These are phyloP conservation scores for Microcebus griseorufus DNA, from an alignment of 2,113 vertebrate species.

Conservation along the genomic window DNA sequence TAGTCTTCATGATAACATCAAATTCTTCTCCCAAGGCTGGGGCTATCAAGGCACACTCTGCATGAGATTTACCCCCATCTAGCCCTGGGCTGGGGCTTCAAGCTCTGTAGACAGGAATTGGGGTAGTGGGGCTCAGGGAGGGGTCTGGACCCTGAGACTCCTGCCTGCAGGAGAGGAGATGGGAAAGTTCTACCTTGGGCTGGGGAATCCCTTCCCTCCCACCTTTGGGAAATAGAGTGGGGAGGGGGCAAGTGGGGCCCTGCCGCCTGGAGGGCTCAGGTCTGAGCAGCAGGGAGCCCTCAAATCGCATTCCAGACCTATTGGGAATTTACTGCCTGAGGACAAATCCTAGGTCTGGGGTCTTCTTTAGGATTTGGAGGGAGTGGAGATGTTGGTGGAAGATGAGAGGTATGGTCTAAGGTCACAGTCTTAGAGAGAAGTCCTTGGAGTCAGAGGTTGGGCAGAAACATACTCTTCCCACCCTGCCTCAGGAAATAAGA, in stretches of 20 bases:
- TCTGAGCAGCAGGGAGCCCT: slow-evolving; percentile 63
- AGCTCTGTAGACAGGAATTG: neutral
- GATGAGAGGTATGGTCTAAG: neutral
- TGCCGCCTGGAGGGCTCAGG: slow-evolving; percentile 74
- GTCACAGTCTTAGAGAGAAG: slow-evolving; percentile 14
- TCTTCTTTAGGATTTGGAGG: neutral
- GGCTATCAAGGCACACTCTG: neutral
- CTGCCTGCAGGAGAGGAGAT: slow-evolving; percentile 62
- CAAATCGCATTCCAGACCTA: neutral
- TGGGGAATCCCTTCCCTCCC: neutral
- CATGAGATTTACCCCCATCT: neutral
- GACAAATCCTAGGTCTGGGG: neutral
- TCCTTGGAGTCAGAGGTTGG: slow-evolving; percentile 8
- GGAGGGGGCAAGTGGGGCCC: neutral
- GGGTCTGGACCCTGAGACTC: slow-evolving; percentile 40
- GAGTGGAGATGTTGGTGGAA: neutral
- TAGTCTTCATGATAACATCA: slow-evolving; percentile 60
- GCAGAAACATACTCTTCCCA: neutral
- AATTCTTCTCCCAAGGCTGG: neutral
- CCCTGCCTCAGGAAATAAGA: slow-evolving; percentile 1
- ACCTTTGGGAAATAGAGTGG: neutral
- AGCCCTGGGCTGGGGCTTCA: neutral
- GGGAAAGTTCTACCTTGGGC: neutral
- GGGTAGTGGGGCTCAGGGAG: neutral
- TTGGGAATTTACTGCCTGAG: neutral